Evolutionary conservation across 2,797 vertebrate genomes (phyloP), one percentile per base, ranked within the genome.

Genomic region (Coreius guichenoti): DNA sequence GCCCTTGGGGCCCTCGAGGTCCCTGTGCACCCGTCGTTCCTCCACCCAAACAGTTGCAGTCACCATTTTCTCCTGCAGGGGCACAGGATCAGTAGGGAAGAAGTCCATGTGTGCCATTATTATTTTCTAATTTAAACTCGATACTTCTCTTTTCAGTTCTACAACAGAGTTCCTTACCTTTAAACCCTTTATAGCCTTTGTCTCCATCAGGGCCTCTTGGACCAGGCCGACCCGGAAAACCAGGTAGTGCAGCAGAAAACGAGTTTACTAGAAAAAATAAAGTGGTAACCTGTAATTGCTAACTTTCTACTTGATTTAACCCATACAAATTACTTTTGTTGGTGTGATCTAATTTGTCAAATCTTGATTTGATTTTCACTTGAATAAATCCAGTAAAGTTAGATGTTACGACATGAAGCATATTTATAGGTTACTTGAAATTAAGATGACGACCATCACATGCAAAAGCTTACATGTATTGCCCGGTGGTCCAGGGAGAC

Each of bases 401-500:
- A 65, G 61, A 31, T 17, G 61, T 31, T 29, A 65, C 0, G 3
- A 31, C 14, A 29, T 3, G 3, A 17, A 16, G 12, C 61, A 14
- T 29, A 29, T 56, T 56, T 8, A 54, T 36, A 36, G 13, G n/a
- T 29, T 65, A 45, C 1, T 1, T 45, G 5, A 26, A 43, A 47
- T 31, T 47, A 14, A 8, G 26, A n/a, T 16, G 13, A 33, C 4
- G 12, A 16, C 43, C n/a, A 63, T 65, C 77, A 21, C 21, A 11
- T 70, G 56, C 33, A 67, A 83, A 36, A n/a, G 91, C 93, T 68
- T 92, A 95, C 97, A 92, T 43, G 94, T 86, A 67, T 85, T 31
- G 1, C 96, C 96, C 8, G 91, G 91, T 73, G 92, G 90, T 36
- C 96, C 96, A 26, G 93, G 91, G 31, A 43, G 89, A 63, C 97